Conservation (phyloP, 1,140 invertebrate species). For the Marisa cornuarietis region DNA sequence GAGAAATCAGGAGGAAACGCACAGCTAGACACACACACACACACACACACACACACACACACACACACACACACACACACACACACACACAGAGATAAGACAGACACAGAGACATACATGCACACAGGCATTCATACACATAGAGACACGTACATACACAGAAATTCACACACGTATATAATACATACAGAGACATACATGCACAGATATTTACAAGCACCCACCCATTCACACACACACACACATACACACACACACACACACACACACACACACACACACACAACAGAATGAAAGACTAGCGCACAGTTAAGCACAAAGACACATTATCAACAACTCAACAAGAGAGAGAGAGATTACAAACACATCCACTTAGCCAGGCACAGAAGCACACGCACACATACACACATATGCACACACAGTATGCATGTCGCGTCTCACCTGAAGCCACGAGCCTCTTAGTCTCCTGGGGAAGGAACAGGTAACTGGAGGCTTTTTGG, state of each 20-base stretch:
- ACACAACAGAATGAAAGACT: not conserved
- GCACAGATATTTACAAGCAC: no score
- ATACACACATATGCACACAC: not conserved
- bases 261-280: not conserved
- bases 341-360: not conserved
- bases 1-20: not conserved
- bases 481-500: constrained; percentile 11
- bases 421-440: no score
- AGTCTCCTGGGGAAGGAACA: constrained; percentile 39
- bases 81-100: not conserved
- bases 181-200: not conserved
- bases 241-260: not conserved
- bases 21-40: constrained; percentile 7
- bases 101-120: not conserved
- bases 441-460: constrained; percentile 34
- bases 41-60: not conserved
- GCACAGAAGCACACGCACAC: not conserved
- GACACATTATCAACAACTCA: not conserved
- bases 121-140: constrained; percentile 1
- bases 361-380: not conserved
- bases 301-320: not conserved
- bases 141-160: not conserved
- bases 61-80: not conserved
- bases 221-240: not conserved
- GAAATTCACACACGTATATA: not conserved